phyloP scores from a whole-genome alignment of 2,888 invertebrate genomes.

The Conistra vaccinii region DNA sequence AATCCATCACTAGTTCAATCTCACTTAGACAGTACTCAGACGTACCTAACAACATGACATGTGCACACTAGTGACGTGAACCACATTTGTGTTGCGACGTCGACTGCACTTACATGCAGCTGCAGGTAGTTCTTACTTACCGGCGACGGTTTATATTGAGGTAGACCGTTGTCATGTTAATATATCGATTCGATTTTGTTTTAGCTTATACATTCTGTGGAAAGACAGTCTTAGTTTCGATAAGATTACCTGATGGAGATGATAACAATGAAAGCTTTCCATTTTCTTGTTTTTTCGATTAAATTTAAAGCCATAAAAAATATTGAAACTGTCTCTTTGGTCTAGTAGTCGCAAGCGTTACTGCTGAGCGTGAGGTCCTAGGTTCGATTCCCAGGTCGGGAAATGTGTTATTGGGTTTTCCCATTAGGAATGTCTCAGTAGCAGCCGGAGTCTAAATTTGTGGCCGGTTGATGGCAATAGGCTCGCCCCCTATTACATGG shows the following conservation, averaged over 20 bases:
- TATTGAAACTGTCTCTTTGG: too few relatives aligned
- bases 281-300: neutral
- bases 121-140: neutral
- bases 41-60: conserved; percentile 21
- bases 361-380: too few relatives aligned
- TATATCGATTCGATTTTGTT: neutral
- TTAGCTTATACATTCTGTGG: neutral
- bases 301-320: neutral
- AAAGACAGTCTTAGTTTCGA: neutral
- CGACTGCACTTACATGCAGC: neutral
- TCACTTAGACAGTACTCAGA: conserved; percentile 35
- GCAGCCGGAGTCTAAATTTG: too few relatives aligned
- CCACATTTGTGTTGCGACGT: conserved; percentile 8
- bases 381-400: too few relatives aligned
- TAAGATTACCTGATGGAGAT: neutral
- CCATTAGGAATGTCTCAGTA: too few relatives aligned
- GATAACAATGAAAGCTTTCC: neutral
- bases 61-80: conserved; percentile 28
- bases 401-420: too few relatives aligned
- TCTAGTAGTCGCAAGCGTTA: too few relatives aligned
- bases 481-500: too few relatives aligned
- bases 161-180: neutral
- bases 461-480: too few relatives aligned
- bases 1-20: conserved; percentile 34
- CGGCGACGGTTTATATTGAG: neutral